Percentiles rank a stretch among this genome's conserved stretches.
Evolutionary conservation across 2,113 vertebrate genomes (phyloP).

Genomic region (Calyptommatus sinebrachiatus): DNA sequence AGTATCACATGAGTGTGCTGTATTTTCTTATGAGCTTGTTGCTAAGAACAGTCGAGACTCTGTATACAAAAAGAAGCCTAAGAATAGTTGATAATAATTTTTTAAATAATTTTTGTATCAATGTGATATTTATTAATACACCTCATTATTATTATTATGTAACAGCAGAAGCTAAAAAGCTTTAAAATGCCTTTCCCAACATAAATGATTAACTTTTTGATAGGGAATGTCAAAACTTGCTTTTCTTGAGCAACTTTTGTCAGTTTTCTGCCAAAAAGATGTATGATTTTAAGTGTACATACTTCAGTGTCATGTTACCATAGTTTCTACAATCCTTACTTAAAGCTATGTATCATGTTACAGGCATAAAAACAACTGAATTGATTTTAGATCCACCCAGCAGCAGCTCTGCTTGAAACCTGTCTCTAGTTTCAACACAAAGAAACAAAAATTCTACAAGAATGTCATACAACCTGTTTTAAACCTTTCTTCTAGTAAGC

Average conservation of each 20-base stretch:
- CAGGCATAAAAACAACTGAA: slow-evolving; percentile 4
- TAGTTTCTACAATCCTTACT: slow-evolving; percentile 39
- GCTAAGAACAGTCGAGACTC: not conserved
- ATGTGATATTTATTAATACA: slow-evolving; percentile 10
- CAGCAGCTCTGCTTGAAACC: slow-evolving; percentile 18
- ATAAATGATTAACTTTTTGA: slow-evolving; percentile 32
- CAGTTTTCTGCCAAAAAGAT: slow-evolving; percentile 47
- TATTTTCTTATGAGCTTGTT: slow-evolving; percentile 28
- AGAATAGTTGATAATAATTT: slow-evolving; percentile 29
- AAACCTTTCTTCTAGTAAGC: slow-evolving; percentile 1
- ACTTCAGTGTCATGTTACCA: slow-evolving; percentile 48
- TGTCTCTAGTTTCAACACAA: not conserved
- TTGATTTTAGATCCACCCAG: slow-evolving; percentile 38
- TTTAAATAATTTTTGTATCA: slow-evolving; percentile 23
- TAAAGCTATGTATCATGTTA: slow-evolving; percentile 28
- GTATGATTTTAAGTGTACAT: not conserved
- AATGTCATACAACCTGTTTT: slow-evolving; percentile 54
- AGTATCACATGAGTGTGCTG: not conserved
- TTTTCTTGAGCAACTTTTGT: slow-evolving; percentile 33
- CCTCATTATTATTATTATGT: not conserved
- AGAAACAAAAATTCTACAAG: slow-evolving; percentile 31
- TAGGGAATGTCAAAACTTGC: slow-evolving; percentile 34
- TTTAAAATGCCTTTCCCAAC: slow-evolving; percentile 4
- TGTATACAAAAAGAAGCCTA: slow-evolving; percentile 33
- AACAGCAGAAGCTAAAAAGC: slow-evolving; percentile 9